phyloP scores from a whole-genome alignment of 2,888 invertebrate species.

The Galerucella calmariensis region DNA sequence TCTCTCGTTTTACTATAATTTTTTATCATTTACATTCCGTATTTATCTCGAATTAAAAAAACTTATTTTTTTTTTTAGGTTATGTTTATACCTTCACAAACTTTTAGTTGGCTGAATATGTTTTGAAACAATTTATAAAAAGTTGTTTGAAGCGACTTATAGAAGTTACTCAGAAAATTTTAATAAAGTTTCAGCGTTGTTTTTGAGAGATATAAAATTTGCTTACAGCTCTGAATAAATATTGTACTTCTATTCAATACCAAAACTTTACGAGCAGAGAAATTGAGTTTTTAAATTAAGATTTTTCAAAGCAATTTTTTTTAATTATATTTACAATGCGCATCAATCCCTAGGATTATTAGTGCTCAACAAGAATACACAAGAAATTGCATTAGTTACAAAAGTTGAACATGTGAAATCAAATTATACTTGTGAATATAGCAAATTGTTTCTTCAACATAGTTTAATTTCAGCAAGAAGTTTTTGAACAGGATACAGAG shows the following conservation, averaged over 20 bases:
- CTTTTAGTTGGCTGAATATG: conserved; percentile 9
- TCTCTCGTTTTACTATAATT: not conserved
- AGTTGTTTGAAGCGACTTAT: conserved; percentile 4
- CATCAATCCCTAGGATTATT: no score
- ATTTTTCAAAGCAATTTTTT: not conserved
- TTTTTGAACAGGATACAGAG: not conserved
- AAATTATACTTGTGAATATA: no score
- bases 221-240: conserved; percentile 13
- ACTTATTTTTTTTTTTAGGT: not conserved
- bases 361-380: no score
- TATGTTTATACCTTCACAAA: not conserved
- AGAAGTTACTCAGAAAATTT: conserved; percentile 4
- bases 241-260: conserved; percentile 7
- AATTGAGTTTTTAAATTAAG: not conserved
- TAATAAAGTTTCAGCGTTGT: conserved; percentile 11
- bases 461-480: not conserved
- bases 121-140: conserved; percentile 4
- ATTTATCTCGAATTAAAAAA: not conserved
- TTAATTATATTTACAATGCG: not conserved
- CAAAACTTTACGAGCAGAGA: not conserved
- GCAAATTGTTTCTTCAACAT: no score
- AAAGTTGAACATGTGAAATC: no score
- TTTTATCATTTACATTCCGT: not conserved
- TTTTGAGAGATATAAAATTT: not conserved
- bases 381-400: not conserved